Conservation (phyloP, 2,888 invertebrate species). For the Helicoverpa assulta region DNA sequence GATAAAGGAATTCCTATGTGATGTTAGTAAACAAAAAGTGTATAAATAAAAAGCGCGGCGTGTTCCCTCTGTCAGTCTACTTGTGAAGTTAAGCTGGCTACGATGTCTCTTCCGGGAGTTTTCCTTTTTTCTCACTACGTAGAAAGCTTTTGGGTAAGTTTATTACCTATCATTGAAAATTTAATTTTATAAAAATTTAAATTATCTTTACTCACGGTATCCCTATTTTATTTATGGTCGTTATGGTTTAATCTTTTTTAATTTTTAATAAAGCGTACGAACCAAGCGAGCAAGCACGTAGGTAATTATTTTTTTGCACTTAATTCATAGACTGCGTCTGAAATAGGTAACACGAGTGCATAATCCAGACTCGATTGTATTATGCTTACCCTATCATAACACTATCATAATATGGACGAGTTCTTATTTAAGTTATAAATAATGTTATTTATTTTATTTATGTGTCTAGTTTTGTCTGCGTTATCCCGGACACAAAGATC, state of each 20-base stretch:
- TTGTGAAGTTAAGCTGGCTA: slow-evolving; percentile 78
- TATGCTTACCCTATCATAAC: slow-evolving; percentile 22
- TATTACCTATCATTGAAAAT: slow-evolving; percentile 28
- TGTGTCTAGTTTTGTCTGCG: slow-evolving; percentile 46
- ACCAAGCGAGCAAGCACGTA: slow-evolving; percentile 45
- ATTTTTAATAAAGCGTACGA: slow-evolving; percentile 49
- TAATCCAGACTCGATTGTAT: slow-evolving; percentile 39
- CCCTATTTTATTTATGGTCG: slow-evolving; percentile 16
- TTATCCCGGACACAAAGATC: slow-evolving; percentile 67
- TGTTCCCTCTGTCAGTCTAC: slow-evolving; percentile 78
- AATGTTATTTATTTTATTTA: slow-evolving; percentile 52
- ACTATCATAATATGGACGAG: slow-evolving; percentile 35
- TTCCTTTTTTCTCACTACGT: slow-evolving; percentile 85
- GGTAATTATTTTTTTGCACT: slow-evolving; percentile 59
- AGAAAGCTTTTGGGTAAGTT: slow-evolving; percentile 88
- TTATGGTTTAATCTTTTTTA: slow-evolving; percentile 36
- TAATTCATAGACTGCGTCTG: slow-evolving; percentile 52
- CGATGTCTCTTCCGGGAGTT: slow-evolving; percentile 86
- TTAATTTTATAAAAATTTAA: slow-evolving; percentile 22
- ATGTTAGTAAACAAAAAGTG: slow-evolving; percentile 89
- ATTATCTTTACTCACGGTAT: slow-evolving; percentile 20
- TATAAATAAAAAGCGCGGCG: slow-evolving; percentile 82
- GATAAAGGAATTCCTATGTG: slow-evolving; percentile 81
- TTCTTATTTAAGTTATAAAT: slow-evolving; percentile 38
- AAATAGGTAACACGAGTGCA: slow-evolving; percentile 45